phyloP scores from a whole-genome alignment of 2,113 vertebrate genomes.

The Entelurus aequoreus region DNA sequence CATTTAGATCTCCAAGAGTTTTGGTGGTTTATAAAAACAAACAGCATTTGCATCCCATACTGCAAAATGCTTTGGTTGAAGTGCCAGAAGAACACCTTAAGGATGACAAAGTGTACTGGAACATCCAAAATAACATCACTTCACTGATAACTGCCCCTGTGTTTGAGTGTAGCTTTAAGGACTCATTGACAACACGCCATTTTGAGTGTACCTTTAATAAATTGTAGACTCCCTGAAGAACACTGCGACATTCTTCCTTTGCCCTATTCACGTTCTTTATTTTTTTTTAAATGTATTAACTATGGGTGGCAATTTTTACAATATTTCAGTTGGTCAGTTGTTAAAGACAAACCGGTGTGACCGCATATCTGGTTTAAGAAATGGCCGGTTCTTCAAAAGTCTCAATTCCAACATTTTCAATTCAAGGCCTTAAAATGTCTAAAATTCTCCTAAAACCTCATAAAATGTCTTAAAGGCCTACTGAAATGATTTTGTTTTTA shows the following conservation, averaged over 20 bases:
- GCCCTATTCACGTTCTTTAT: conserved; percentile 2
- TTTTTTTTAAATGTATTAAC: no score
- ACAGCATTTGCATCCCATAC: background rate
- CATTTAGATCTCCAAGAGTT: background rate
- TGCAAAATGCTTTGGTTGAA: background rate
- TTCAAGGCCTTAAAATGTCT: no score
- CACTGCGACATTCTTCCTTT: background rate
- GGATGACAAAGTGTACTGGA: conserved; percentile 15
- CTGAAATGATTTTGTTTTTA: no score
- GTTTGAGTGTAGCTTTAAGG: conserved; percentile 13
- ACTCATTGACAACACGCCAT: conserved; percentile 8
- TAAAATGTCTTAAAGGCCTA: no score
- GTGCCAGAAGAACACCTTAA: conserved; percentile 8
- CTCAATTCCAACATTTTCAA: no score
- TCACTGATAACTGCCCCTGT: conserved; percentile 12
- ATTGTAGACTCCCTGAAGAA: conserved; percentile 18
- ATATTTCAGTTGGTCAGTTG: no score
- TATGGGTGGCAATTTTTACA: no score
- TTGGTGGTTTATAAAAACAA: background rate
- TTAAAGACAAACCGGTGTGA: no score
- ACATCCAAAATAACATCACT: conserved; percentile 26
- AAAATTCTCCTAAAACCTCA: no score
- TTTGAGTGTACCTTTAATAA: conserved; percentile 2
- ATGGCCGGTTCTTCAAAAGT: no score
- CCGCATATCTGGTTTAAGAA: no score